Conservation (phyloP, 2,797 vertebrate species). For the Gorsachius magnificus region DNA sequence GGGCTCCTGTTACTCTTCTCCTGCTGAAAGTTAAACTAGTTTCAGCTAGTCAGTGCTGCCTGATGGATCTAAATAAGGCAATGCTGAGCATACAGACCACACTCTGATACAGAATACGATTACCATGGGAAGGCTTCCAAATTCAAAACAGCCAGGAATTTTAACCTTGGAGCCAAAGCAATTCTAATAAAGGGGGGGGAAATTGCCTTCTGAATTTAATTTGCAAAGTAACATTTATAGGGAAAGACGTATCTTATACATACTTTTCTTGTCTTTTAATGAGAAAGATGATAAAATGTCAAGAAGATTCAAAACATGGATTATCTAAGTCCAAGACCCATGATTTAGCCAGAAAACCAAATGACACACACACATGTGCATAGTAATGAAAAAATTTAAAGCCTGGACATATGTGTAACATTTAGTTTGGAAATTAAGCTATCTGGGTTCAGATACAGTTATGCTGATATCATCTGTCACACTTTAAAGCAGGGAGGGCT, state of each 20-base stretch:
- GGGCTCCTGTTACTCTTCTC: conserved; percentile 27
- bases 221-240: background rate
- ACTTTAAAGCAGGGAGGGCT: background rate
- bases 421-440: background rate
- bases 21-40: conserved; percentile 30
- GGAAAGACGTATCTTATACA: background rate
- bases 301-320: background rate
- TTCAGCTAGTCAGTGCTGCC: conserved; percentile 37
- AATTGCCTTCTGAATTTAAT: conserved; percentile 39
- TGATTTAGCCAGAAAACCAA: background rate
- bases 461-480: background rate
- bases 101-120: conserved; percentile 35
- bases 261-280: background rate
- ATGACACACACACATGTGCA: background rate
- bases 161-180: conserved; percentile 47
- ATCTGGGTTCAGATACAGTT: background rate
- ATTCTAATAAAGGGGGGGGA: background rate
- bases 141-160: conserved; percentile 47
- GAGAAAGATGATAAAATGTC: background rate
- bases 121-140: conserved; percentile 53
- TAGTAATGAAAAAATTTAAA: background rate
- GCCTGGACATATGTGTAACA: background rate
- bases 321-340: background rate
- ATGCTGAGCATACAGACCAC: background rate
- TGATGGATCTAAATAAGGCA: conserved; percentile 47